Conservation (phyloP, 2,113 vertebrate species). For the Genyomyrus donnyi region DNA sequence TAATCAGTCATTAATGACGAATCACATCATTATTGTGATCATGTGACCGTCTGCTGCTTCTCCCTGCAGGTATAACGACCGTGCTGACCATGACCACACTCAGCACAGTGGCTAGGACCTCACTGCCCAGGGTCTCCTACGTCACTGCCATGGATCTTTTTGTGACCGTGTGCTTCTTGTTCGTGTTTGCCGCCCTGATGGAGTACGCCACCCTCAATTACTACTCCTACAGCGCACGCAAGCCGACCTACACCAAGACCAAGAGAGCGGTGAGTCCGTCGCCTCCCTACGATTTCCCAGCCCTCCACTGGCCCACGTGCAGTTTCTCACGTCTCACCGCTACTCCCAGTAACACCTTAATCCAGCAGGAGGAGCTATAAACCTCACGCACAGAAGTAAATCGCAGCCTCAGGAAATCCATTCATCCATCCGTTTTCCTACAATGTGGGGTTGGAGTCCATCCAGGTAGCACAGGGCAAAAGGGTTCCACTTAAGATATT, state of each 20-base stretch:
- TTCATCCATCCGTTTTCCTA: neutral
- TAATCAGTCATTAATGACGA: neutral
- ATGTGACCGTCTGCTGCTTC: constrained; percentile 10
- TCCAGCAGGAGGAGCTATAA: neutral
- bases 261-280: constrained; percentile 64
- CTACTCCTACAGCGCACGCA: constrained; percentile 71
- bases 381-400: neutral
- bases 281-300: neutral
- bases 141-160: constrained; percentile 96
- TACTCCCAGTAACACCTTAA: neutral
- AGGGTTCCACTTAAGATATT: neutral
- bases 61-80: constrained; percentile 81
- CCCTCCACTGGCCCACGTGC: neutral
- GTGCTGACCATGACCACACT: constrained; percentile 95
- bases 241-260: constrained; percentile 62
- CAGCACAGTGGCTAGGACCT: constrained; percentile 87
- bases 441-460: neutral
- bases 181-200: constrained; percentile 94
- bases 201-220: constrained; percentile 94
- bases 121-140: constrained; percentile 87
- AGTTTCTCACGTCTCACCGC: neutral
- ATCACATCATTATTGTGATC: neutral
- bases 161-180: constrained; percentile 93
- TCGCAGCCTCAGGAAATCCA: neutral
- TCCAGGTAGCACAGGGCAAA: neutral